Evolutionary conservation across 23 tunicate genomes (phyloP), one percentile per base, ranked within the genome.

Genomic region (Halocynthia roretzi): DNA sequence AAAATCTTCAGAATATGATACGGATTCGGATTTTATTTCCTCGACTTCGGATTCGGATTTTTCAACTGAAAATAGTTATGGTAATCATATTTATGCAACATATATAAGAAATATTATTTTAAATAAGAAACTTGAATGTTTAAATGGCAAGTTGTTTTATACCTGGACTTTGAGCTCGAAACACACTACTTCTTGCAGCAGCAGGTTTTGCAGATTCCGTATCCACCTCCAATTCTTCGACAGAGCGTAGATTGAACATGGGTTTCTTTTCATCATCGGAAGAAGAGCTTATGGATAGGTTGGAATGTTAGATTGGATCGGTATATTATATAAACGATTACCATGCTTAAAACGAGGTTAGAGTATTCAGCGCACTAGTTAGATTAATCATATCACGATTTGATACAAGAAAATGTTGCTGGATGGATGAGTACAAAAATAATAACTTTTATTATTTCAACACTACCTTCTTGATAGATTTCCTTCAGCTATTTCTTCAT

Each of bases 1-100:
- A 70, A 89, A 89, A 54, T 84, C 96, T 15, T 80, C 84, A 40
- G 96, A 62, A 61, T 89, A 89, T 49, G 76, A 54, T 12, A 54
- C 18, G 52, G 78, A 74, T 54, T 74, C 78, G 0, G 78, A 74
- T 11, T 20, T 54, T 8, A 74, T 54, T 74, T 74, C 78, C 51
- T 71, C 76, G 12, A 67, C 71, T 53, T 74, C 78, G 10, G 78
- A 74, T 11, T 74, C 78, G 20, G 55, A 53, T 7, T 53, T 64
- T 10, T 20, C 14, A 74, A 74, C n/a, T 15, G 18, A 17, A 60
- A 60, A 15, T 60, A 17, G 64, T 15, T 15, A 15, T 15, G 17
- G 64, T 60, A n/a, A 31, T 31, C 4, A 31, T 31, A 31, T 0
- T 31, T 4, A 31, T 31, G 44, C 44, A 31, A 31, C 44, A 31